These are phyloP conservation scores for Solenopsis invicta DNA, from an alignment of 1,140 invertebrate genomes.

Conservation along the genomic window DNA sequence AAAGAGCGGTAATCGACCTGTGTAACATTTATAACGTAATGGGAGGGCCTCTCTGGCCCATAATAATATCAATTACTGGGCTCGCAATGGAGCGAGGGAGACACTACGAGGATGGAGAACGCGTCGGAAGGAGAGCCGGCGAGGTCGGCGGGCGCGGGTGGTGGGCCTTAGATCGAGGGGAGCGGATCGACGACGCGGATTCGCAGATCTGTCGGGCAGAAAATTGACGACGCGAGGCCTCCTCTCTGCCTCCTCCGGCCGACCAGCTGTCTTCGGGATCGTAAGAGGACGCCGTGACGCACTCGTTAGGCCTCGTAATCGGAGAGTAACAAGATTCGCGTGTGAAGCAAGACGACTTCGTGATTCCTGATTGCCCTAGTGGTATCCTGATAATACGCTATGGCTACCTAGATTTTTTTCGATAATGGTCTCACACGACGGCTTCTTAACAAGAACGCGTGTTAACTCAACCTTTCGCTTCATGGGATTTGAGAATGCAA, in stretches of 20 bases:
- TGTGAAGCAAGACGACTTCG: slow-evolving; percentile 56
- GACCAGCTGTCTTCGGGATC: slow-evolving; percentile 78
- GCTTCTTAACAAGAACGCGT: slow-evolving; percentile 35
- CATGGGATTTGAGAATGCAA: neutral
- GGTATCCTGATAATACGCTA: slow-evolving; percentile 43
- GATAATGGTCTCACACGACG: slow-evolving; percentile 12
- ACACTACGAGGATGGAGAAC: slow-evolving; percentile 39
- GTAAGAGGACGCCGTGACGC: slow-evolving; percentile 67
- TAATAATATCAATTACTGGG: slow-evolving; percentile 83
- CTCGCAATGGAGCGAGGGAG: slow-evolving; percentile 54
- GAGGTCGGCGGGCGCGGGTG: slow-evolving; percentile 46
- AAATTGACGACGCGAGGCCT: slow-evolving; percentile 76
- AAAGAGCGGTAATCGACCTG: slow-evolving; percentile 81
- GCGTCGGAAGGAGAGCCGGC: neutral
- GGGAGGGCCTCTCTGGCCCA: slow-evolving; percentile 77
- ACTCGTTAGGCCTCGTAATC: slow-evolving; percentile 74
- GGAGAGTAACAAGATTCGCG: slow-evolving; percentile 60
- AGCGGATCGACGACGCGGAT: slow-evolving; percentile 76
- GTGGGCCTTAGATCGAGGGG: slow-evolving; percentile 62
- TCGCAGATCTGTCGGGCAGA: slow-evolving; percentile 81
- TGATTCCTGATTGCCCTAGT: slow-evolving; percentile 49
- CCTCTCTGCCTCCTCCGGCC: slow-evolving; percentile 56
- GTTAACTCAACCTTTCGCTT: slow-evolving; percentile 18
- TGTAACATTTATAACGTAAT: slow-evolving; percentile 84
- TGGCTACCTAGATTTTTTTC: slow-evolving; percentile 48